Evolutionary conservation across 2,113 vertebrate genomes (phyloP), one percentile per base, ranked within the genome.

Genomic region (Scophthalmus maximus): DNA sequence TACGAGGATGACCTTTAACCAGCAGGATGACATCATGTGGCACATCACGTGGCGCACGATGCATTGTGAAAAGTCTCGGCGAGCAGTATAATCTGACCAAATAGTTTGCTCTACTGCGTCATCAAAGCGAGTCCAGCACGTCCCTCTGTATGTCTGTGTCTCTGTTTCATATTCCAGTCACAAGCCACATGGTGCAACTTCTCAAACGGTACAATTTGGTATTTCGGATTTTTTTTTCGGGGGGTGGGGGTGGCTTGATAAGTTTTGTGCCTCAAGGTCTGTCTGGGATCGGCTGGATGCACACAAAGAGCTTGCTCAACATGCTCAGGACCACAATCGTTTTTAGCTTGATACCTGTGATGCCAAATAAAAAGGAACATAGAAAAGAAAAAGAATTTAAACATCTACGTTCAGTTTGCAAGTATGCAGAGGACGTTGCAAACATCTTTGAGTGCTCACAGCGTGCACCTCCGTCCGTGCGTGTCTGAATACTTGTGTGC

Each of bases 91-190:
- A 83, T 82, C 70, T 50, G 57, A 64, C 66, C 68, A 62, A 73
- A 75, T 68, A 84, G 58, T 88, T 88, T 80, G 79, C 78, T 73
- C 46, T 57, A 87, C 81, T 89, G 79, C 85, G 82, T 87, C 86
- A 87, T 86, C 84, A 89, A 87, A 87, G 83, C 60, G 25, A 77
- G 79, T 74, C 64, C 61, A 80, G 69, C 83, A 76, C 52, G 62
- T 85, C 76, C 66, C 76, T 78, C 58, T 53, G 79, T 50, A 73
- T 64, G 77, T 82, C 67, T 83, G 73, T 63, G 71, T 70, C 56
- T 82, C 77, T 79, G 26, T 72, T 91, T 90, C 85, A 83, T 89
- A 91, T 91, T 91, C 90, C 34, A 65, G 82, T 90, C 90, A 91
- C 88, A 90, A 74, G 57, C 83, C 3, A 8, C 56, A 71, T 76